A percentile compares a stretch with the other conserved stretches of the same genome.
phyloP scores from a whole-genome alignment of 2,797 vertebrate species.

The Aldrovandia affinis region DNA sequence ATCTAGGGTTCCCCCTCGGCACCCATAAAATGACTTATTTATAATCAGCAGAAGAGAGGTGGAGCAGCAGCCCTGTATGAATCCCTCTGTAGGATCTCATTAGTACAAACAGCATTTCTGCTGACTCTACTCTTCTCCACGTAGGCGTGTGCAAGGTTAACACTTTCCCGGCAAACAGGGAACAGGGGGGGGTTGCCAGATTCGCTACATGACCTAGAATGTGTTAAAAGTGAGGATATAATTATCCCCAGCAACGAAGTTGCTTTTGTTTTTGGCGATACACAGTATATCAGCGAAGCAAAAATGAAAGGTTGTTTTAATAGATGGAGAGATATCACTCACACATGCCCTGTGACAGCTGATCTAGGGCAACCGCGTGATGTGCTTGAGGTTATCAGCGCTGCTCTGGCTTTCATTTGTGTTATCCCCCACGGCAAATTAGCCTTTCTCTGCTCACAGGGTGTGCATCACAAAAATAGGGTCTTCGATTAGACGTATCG shows the following conservation, averaged over 20 bases:
- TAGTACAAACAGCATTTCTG: not conserved
- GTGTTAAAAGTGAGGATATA: not conserved
- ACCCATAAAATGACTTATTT: not conserved
- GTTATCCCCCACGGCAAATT: too few relatives aligned
- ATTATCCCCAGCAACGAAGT: not conserved
- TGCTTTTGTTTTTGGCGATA: not conserved
- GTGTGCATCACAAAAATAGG: not conserved
- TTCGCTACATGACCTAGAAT: not conserved
- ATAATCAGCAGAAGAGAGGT: not conserved
- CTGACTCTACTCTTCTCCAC: not conserved
- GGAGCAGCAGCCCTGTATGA: not conserved
- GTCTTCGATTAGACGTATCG: not conserved
- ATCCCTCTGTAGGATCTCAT: not conserved
- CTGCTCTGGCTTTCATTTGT: too few relatives aligned
- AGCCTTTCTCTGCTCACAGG: too few relatives aligned
- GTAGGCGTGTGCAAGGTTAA: not conserved
- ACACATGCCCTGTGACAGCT: too few relatives aligned
- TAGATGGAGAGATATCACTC: too few relatives aligned
- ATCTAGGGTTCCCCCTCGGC: too few relatives aligned
- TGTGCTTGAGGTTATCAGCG: too few relatives aligned
- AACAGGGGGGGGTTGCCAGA: not conserved
- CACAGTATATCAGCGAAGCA: not conserved
- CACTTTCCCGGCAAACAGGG: not conserved
- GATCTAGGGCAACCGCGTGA: too few relatives aligned
- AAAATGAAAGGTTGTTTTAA: too few relatives aligned